These are phyloP conservation scores for Drosophila lacicola DNA, from an alignment of 2,888 invertebrate genomes.

Conservation along the genomic window DNA sequence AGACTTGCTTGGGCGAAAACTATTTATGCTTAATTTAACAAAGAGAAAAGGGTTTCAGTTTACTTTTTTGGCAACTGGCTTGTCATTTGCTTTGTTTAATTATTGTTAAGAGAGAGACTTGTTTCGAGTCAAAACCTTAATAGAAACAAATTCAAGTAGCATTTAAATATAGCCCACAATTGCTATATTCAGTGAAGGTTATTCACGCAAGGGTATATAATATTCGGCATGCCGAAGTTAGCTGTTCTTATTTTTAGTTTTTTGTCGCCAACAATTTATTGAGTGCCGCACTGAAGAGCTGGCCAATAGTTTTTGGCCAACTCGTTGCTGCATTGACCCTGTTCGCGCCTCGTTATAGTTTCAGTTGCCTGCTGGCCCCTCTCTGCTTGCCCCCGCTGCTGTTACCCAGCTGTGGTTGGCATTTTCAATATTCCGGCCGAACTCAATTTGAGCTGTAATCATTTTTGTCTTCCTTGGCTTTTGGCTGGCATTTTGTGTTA, in stretches of 20 bases:
- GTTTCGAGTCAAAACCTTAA: too few relatives aligned
- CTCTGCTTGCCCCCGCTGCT: neutral
- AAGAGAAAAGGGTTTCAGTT: too few relatives aligned
- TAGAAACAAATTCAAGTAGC: too few relatives aligned
- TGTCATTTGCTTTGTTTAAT: too few relatives aligned
- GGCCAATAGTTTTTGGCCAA: conserved; percentile 31
- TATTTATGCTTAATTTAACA: too few relatives aligned
- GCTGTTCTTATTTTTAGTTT: neutral
- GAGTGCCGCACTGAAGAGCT: conserved; percentile 34
- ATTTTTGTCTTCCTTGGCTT: conserved; percentile 25
- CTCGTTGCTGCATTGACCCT: conserved; percentile 57
- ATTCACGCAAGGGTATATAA: neutral
- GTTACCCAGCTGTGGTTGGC: conserved; percentile 37
- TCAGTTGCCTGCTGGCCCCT: conserved; percentile 20
- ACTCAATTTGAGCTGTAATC: conserved; percentile 44
- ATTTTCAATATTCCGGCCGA: conserved; percentile 42
- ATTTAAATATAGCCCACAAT: too few relatives aligned
- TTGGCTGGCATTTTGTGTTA: conserved; percentile 58
- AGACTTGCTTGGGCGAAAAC: too few relatives aligned
- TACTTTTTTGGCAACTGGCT: too few relatives aligned
- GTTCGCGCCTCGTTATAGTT: conserved; percentile 67
- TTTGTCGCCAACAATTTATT: conserved; percentile 38
- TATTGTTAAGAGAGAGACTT: too few relatives aligned
- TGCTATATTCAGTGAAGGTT: too few relatives aligned
- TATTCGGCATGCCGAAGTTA: neutral